phyloP scores from a whole-genome alignment of 2,113 vertebrate species.

The Casuarius casuarius region DNA sequence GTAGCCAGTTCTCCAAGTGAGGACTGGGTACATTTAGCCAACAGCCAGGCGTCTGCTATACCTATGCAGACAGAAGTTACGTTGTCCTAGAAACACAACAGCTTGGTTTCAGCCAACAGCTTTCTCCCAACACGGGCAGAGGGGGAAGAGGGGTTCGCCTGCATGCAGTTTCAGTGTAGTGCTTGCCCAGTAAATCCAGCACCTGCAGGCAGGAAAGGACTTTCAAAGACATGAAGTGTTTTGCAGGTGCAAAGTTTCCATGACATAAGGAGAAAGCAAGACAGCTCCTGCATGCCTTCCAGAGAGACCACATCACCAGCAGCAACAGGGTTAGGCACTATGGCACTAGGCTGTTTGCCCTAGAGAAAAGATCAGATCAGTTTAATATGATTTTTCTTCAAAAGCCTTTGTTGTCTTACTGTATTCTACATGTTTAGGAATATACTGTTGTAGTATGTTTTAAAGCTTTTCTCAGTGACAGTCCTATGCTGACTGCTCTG shows the following conservation, averaged over 20 bases:
- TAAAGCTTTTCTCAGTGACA: neutral
- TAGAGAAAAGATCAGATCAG: neutral
- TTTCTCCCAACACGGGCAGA: neutral
- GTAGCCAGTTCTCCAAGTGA: neutral
- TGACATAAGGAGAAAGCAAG: neutral
- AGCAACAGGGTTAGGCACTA: neutral
- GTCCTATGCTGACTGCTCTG: neutral
- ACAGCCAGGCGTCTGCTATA: neutral
- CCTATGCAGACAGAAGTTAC: neutral
- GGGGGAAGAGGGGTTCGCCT: neutral
- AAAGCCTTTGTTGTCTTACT: neutral
- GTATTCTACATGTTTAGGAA: neutral
- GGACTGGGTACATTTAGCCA: neutral
- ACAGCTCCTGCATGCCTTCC: neutral
- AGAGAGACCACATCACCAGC: neutral
- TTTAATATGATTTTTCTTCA: constrained; percentile 9
- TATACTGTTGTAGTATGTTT: neutral
- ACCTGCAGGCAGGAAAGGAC: neutral
- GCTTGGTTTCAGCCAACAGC: neutral
- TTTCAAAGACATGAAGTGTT: neutral
- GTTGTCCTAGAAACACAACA: neutral
- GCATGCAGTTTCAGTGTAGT: neutral
- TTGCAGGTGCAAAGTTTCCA: neutral
- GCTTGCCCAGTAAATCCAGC: neutral
- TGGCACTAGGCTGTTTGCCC: neutral